Evolutionary conservation across 2,797 vertebrate species (phyloP).

Genomic region (Graptemys geographica): DNA sequence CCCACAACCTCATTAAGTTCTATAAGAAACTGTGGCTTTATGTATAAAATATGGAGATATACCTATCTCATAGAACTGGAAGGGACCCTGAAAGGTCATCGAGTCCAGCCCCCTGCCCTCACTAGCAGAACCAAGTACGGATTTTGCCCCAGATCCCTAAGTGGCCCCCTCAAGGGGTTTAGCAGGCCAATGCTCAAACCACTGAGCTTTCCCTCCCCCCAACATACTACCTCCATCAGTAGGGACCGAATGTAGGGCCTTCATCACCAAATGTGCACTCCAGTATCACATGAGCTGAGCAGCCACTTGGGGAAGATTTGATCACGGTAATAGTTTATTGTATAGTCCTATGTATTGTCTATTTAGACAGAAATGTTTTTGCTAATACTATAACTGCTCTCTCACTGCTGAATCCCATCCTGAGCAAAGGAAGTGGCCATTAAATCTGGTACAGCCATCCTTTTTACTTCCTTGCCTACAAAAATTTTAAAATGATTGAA

Average conservation of each 20-base stretch:
- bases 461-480: not conserved
- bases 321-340: not conserved
- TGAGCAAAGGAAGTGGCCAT: not conserved
- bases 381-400: not conserved
- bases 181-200: no score
- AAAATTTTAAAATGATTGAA: not conserved
- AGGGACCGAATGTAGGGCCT: not conserved
- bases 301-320: not conserved
- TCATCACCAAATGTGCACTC: not conserved
- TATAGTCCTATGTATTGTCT: not conserved
- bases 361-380: not conserved
- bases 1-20: not conserved
- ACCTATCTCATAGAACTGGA: no score
- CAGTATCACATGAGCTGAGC: slow-evolving; percentile 12
- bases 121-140: no score
- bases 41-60: not conserved
- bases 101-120: no score
- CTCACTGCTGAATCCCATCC: not conserved
- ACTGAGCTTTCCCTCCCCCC: no score
- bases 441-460: no score
- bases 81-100: no score
- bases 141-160: no score
- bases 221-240: fast-evolving
- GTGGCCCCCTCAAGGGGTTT: no score
- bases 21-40: fast-evolving